These are phyloP conservation scores for Ctenodactylus gundi DNA, from an alignment of 2,113 vertebrate species.

Conservation along the genomic window DNA sequence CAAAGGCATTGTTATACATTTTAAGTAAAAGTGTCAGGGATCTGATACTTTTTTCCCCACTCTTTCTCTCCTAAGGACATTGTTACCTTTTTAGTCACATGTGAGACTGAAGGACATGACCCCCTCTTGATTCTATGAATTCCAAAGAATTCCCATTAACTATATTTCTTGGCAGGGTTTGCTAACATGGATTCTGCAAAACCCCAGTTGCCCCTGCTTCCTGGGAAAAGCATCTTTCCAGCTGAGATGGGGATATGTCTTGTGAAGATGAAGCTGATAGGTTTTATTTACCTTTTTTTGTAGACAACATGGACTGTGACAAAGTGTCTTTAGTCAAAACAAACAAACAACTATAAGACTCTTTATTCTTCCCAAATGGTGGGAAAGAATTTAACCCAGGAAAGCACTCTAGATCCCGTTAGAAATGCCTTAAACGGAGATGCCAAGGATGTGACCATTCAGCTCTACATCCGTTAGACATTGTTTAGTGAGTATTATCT, in stretches of 20 bases:
- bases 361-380: neutral
- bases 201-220: neutral
- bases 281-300: neutral
- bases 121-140: neutral
- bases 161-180: neutral
- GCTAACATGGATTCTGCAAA: neutral
- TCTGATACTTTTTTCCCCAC: neutral
- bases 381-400: neutral
- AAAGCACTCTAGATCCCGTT: neutral
- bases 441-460: neutral
- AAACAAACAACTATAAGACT: no score
- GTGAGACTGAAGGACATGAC: neutral
- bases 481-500: neutral
- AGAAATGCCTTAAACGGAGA: neutral
- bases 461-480: neutral
- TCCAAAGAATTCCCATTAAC: neutral
- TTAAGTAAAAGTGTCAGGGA: neutral
- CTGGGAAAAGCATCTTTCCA: neutral
- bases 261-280: neutral
- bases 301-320: no score
- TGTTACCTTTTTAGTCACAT: neutral
- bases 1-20: neutral
- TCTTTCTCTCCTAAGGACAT: neutral
- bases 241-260: neutral
- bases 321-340: neutral